Evolutionary conservation across 1,140 invertebrate genomes (phyloP), one percentile per base, ranked within the genome.

Genomic region (Neodiprion lecontei): DNA sequence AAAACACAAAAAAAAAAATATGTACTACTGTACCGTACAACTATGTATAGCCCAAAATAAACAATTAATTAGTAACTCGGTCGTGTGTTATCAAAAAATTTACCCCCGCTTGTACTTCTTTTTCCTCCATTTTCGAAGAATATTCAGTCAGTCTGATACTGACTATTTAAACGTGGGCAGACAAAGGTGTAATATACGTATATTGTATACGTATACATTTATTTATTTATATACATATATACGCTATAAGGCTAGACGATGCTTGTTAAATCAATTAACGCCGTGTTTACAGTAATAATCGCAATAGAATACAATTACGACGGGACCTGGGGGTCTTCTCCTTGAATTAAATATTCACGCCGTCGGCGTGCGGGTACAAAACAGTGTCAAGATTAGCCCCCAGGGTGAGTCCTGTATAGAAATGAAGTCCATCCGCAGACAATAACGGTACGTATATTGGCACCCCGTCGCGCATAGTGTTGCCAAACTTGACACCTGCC

Each of bases 391-490:
- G 53, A 61, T 61, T 5, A 61, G 11, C 53, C 53, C 53, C 53
- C n/a, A 61, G 11, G 53, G 53, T 17, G 53, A 14, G 28, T 40
- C 28, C 28, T 40, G 28, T 3, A n/a, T 40, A 2, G 28, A 40
- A 40, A 3, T 5, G 28, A 40, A 40, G 28, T 40, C 28, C 28
- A 40, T 40, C 28, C 7, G n/a, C 5, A 61, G 28, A 61, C 53
- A 61, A 72, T 74, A 69, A 28, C 67, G 49, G 48, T 69, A 21
- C n/a, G 49, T 66, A 47, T 65, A 17, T 73, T 40, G 70, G 68
- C 65, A 61, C 71, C 75, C 28, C 67, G 40, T 12, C n/a, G 40
- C 5, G 40, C 21, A 14, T 11, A 47, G 67, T 23, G 40, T 69
- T 21, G 40, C 67, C 11, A 61, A 61, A 69, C 21, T 11, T 23